phyloP scores from a whole-genome alignment of 64 coral and sea anemone genomes.

The Trachythela sp. region DNA sequence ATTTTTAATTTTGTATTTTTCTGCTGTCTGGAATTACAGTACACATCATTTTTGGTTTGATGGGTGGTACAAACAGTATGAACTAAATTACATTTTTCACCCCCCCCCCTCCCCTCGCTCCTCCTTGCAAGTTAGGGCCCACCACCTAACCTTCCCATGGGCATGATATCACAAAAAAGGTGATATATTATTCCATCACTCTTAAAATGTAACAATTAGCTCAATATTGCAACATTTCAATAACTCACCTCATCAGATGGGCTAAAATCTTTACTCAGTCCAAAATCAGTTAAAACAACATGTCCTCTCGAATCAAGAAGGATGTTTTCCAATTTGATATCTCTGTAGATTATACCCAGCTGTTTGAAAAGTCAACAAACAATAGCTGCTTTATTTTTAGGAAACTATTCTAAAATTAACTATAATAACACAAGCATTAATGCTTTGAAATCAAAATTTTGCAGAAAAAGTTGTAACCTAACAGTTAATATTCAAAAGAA shows the following conservation, averaged over 20 bases:
- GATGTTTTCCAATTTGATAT: conserved; percentile 98
- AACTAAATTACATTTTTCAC: too few relatives aligned
- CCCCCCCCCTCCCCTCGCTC: too few relatives aligned
- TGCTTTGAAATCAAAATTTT: background rate
- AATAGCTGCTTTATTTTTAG: background rate
- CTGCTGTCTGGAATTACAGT: too few relatives aligned
- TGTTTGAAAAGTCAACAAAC: background rate
- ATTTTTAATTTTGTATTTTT: too few relatives aligned
- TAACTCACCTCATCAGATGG: conserved; percentile 69
- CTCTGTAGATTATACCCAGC: conserved; percentile 99
- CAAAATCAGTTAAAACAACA: conserved; percentile 97
- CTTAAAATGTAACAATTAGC: background rate
- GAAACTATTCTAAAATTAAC: background rate
- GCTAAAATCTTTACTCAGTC: conserved; percentile 93
- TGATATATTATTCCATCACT: too few relatives aligned
- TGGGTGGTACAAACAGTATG: too few relatives aligned
- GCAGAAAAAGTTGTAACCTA: too few relatives aligned
- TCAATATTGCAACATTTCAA: background rate
- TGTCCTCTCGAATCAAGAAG: conserved; percentile 82
- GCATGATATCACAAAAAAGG: too few relatives aligned
- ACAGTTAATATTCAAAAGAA: too few relatives aligned
- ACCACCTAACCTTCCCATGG: too few relatives aligned
- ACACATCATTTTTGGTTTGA: too few relatives aligned
- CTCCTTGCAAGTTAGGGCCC: background rate
- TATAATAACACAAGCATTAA: background rate